Base-by-base conservation (phyloP, 1,140 invertebrate genomes). In the Wasmannia auropunctata region DNA sequence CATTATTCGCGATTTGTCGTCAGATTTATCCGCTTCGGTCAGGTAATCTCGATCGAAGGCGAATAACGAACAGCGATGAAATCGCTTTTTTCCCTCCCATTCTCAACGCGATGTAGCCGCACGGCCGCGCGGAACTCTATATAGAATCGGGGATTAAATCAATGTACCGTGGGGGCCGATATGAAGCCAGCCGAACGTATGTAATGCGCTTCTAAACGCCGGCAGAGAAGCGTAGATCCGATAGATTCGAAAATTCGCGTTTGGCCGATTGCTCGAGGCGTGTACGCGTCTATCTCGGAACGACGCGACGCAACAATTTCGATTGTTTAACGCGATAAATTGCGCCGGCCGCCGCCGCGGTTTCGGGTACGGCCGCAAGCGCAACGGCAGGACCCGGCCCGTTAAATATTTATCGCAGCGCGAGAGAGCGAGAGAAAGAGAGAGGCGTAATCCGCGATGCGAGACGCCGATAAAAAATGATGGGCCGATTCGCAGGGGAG, bases 91-190 rank as follows among this genome's bases (percentile, higher is more conserved):
- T 81, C 58, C 11, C 40, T 2, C 1, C 25, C 16, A 11, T 62
- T 54, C 49, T 43, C 49, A 10, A 14, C 58, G 56, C 51, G 67
- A 43, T 37, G 54, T 81, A 86, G 43, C 86, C 58, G 72, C 43
- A 51, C 40, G 60, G 62, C 54, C 70, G 65, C 49, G 51, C 28
- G 60, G 56, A 58, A 49, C 63, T 65, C 80, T 85, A 88, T 79
- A 86, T 83, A 88, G 88, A 86, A 90, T 86, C 86, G 43, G 65
- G 88, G 89, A 90, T 90, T 90, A 90, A 90, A 90, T 90, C 89
- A 90, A 90, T 90, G 89, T 90, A 90, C 70, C 89, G 89, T 90
- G 77, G 72, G 86, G 46, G 83, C 79, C 88, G 89, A 90, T 90
- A 90, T 90, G 89, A 86, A 70, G 83, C 58, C 88, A 90, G 74